Evolutionary conservation across 2,113 vertebrate genomes (phyloP).

Genomic region (Turnix velox): DNA sequence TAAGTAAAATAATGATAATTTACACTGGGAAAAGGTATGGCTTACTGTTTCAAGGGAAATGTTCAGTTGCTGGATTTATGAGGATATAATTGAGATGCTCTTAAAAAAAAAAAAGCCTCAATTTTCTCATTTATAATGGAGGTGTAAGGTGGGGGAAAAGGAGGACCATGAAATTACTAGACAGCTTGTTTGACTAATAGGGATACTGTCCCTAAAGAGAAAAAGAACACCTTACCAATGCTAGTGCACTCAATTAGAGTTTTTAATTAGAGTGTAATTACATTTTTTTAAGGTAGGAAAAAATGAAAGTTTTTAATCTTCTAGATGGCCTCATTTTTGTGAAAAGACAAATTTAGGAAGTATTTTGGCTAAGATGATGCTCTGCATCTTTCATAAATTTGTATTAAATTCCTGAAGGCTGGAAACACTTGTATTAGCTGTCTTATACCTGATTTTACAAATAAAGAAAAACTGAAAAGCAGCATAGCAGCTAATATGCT

Average conservation of each 20-base stretch:
- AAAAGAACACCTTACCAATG: constrained; percentile 60
- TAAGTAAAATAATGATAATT: background rate
- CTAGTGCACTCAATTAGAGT: constrained; percentile 68
- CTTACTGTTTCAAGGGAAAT: background rate
- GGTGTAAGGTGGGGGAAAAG: constrained; percentile 29
- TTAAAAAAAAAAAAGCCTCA: constrained; percentile 22
- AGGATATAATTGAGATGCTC: constrained; percentile 29
- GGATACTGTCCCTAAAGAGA: constrained; percentile 68
- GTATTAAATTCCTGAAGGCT: constrained; percentile 29
- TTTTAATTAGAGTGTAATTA: constrained; percentile 73
- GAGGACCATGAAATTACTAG: constrained; percentile 57
- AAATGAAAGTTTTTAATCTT: constrained; percentile 60
- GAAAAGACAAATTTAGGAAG: constrained; percentile 57
- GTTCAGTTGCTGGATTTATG: constrained; percentile 29
- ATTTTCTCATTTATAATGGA: constrained; percentile 61
- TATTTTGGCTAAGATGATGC: constrained; percentile 49
- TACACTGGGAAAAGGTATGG: background rate
- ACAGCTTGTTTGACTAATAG: constrained; percentile 71
- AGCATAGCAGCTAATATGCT: background rate
- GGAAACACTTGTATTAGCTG: background rate
- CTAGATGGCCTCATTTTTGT: constrained; percentile 55
- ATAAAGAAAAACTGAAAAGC: background rate
- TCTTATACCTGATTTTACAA: constrained; percentile 3
- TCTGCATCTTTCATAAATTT: constrained; percentile 41
- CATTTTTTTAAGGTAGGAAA: constrained; percentile 35